Base-by-base conservation (phyloP, 2,888 invertebrate species). In the Volucella zonaria region DNA sequence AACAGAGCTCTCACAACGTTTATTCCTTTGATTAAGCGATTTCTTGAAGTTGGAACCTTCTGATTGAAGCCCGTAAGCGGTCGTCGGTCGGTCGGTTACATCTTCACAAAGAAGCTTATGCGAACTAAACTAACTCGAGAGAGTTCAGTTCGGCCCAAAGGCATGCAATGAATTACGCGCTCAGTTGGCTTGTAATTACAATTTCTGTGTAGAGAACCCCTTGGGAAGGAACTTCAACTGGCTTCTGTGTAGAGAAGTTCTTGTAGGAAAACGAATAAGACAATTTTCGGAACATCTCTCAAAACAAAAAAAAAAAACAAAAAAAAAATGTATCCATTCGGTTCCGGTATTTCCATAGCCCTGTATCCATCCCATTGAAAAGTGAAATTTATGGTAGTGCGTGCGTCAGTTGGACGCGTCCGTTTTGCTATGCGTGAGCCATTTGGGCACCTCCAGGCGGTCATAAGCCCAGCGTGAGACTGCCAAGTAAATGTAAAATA, bases 151-250 rank as follows among this genome's bases (percentile, higher is more conserved):
- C 6, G 31, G 51, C 78, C 71, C 43, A 10, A 59, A 52, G 78
- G 58, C 45, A 71, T 58, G 59, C 66, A 71, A 78, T 71, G 78
- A 71, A 78, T 78, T 78, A 71, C 78, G 71, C 73, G 79, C 79
- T 79, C 73, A 73, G 79, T 79, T 79, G 79, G 73, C 79, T 79
- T 79, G 59, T 79, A 79, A 79, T 79, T 79, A 73, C 73, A 79
- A 67, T 79, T 61, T 56, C 15, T 71, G 15, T 43, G n/a, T 54
- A 52, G 62, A 8, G 42, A 23, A 11, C 49, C 70, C 64, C 49
- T 12, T 78, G 64, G 77, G 70, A 78, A n/a, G 40, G 40, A 49
- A 49, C 14, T 49, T 12, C 11, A 52, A 23, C n/a, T 47, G 42
- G 31, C 4, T 61, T 42, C 31, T 51, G 40, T 42, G 58, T 42